Conservation (phyloP, 2,113 vertebrate genomes). For the Dromiciops gliroides region DNA sequence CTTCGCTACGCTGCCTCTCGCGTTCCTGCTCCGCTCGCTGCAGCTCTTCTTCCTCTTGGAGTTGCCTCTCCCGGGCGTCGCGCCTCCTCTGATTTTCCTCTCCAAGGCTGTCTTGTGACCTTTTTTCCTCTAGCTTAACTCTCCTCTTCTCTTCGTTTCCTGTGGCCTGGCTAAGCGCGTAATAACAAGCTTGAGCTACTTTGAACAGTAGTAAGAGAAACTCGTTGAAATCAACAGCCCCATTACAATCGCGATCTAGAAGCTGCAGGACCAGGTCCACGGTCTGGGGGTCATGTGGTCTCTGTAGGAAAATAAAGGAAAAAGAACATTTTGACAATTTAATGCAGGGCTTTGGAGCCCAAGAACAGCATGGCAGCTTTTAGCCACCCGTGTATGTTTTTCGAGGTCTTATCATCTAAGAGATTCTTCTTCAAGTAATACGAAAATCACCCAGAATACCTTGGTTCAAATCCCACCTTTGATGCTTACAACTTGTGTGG, state of each 20-base stretch:
- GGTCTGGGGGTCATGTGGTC: conserved; percentile 77
- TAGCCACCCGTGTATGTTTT: not conserved
- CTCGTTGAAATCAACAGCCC: conserved; percentile 79
- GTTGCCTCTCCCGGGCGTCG: not conserved
- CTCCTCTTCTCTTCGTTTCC: conserved; percentile 43
- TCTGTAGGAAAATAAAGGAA: conserved; percentile 69
- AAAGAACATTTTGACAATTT: not conserved
- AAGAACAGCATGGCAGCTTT: not conserved
- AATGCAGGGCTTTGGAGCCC: not conserved
- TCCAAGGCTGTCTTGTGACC: conserved; percentile 28
- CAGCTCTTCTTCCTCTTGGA: conserved; percentile 48
- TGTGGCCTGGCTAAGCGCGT: conserved; percentile 21
- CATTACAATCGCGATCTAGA: conserved; percentile 80
- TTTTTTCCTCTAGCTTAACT: not conserved
- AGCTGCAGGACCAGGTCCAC: conserved; percentile 81
- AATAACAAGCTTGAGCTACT: conserved; percentile 81
- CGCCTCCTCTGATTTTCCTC: conserved; percentile 54
- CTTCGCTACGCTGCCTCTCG: conserved; percentile 35
- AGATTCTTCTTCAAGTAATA: conserved; percentile 9
- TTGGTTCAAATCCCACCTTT: not conserved
- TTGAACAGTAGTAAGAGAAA: conserved; percentile 81
- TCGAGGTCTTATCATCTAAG: not conserved
- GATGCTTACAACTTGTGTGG: not conserved
- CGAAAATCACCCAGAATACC: not conserved
- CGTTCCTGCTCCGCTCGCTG: conserved; percentile 12